Evolutionary conservation across 2,113 vertebrate species (phyloP), one percentile per base, ranked within the genome.

Genomic region (Anser brachyrhynchus): DNA sequence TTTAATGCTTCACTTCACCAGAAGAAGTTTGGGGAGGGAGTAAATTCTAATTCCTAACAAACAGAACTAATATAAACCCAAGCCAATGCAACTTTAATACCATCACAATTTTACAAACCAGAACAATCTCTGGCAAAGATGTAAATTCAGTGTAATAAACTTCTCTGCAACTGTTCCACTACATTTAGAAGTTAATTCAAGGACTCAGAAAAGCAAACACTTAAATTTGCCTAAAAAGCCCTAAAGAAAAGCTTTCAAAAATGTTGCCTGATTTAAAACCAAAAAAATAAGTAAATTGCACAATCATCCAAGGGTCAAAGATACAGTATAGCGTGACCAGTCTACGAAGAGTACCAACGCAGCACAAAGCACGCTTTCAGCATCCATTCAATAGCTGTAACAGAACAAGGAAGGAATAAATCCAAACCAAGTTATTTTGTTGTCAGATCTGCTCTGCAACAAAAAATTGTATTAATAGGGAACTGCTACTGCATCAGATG

Each of bases 351-450:
- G 66, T 46, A 93, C 31, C 71, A 84, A 16, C 2, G 49, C 35
- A 75, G 77, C 73, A 95, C 73, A 84, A 91, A 78, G 66, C 20
- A 26, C 0, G 26, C 54, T 92, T 91, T 89, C 87, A 82, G 66
- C 74, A 82, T 18, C 84, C 84, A 44, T 73, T 44, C 91, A 95
- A 84, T 7, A 52, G 76, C 73, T 37, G 19, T 13, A 72, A 39
- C 69, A 10, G 10, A 39, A 21, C 3, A 6, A 84, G 62, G 58
- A 87, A 89, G 54, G 89, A 82, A 75, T 54, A 91, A 76, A 95
- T 73, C 73, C 91, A 49, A 8, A 0, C 43, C 7, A 64, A 81
- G 80, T 75, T 71, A 57, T 78, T 78, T 28, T 75, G 37, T n/a
- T 67, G 43, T 58, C 73, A 65, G 31, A 2, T 5, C n/a, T 2